Evolutionary conservation across 2,797 vertebrate species (phyloP), one percentile per base, ranked within the genome.

Genomic region (Hypotaenidia okinawae): DNA sequence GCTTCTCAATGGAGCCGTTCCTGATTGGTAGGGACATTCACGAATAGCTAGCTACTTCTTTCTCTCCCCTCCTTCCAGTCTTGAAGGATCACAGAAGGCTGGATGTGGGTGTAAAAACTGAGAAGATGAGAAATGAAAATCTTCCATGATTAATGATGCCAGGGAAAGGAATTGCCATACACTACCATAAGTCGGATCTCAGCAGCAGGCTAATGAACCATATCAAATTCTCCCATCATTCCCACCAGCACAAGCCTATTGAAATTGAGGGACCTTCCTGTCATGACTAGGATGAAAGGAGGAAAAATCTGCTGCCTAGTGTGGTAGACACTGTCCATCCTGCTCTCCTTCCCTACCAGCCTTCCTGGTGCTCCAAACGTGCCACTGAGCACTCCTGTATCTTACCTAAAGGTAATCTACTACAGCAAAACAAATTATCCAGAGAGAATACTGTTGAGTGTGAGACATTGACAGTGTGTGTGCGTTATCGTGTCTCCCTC

Each of bases 401-500:
- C 49, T 39, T 72, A 32, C 13, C 47, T 52, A 1, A 37, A 68
- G 69, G 58, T 6, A 43, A 52, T 33, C 64, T 41, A 43, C 45
- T 43, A 18, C 23, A 59, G 23, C 21, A 84, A 61, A 87, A 52
- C 2, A 51, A 63, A 39, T 67, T 32, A 57, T 33, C 67, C 86
- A 68, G n/a, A 68, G 49, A 62, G 80, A 64, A 66, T 22, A n/a
- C 37, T 68, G 25, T 1, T 4, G 69, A 88, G 47, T 84, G 49
- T 39, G 73, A 80, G 67, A 33, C 22, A 7, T 14, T 27, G 63
- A 35, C 6, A 15, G 33, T 33, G 85, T 62, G 54, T 67, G 58
- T 90, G 52, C 91, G 74, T 89, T 93, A 81, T 16, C 4, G 51
- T 93, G 90, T 96, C 92, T 95, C 94, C 91, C 91, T 92, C 94